Evolutionary conservation across 1,140 invertebrate genomes (phyloP), one percentile per base, ranked within the genome.

Genomic region (Solen grandis): DNA sequence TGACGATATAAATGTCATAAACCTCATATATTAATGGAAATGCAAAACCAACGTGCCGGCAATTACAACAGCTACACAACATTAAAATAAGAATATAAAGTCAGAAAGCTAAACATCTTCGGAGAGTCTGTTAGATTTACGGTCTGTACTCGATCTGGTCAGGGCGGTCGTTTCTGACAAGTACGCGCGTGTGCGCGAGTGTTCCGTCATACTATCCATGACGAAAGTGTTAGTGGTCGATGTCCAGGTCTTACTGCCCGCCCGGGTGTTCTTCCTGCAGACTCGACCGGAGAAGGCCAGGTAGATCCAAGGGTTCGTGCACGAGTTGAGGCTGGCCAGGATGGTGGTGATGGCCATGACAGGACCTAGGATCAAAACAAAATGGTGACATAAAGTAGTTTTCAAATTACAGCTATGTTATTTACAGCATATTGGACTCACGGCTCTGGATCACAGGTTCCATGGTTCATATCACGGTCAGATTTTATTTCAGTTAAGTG

Each of bases 241-340:
- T n/a, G 57, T 55, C 60, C 60, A 76, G 35, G 74, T 65, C 22
- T 41, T 76, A 16, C 60, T 13, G 14, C 19, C 14, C 14, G 46
- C 22, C 16, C 60, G 22, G 35, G 65, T 63, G 19, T 54, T 38
- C 22, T 31, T 35, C 5, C 54, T 54, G 31, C 74, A 76, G 14
- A 76, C 25, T 16, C 74, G 27, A 36, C 74, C 62, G 25, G 60
- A 65, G 55, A 96, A 96, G 31, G 93, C 93, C 54, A 96, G 91
- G 89, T 96, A 96, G 75, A 96, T 96, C 95, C 95, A 96, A 0
- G 96, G 96, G 89, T 96, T 96, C 13, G 95, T 94, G 87, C 95
- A 96, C 77, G 95, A 95, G 84, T 96, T 96, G 8, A 96, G 91
- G 86, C 95, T 95, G 57, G 95, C 95, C 38, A 96, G 90, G 1